Evolutionary conservation across 2,888 invertebrate species (phyloP).

Genomic region (Polydrusus pterygomalis): DNA sequence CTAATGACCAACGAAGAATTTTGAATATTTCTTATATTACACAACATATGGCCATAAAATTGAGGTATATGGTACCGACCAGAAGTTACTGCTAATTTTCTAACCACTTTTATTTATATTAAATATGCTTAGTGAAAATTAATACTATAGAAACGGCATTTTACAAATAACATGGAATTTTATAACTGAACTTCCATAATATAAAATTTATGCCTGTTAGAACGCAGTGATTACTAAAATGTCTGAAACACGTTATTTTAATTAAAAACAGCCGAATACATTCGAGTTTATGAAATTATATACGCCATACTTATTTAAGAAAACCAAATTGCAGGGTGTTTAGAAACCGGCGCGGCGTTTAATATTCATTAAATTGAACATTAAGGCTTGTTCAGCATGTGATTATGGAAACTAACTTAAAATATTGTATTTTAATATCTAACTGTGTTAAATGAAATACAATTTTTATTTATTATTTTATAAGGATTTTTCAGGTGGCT

Average conservation of each 20-base stretch:
- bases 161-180: slow-evolving; percentile 29
- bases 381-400: background rate
- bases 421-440: too few species aligned
- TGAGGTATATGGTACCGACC: slow-evolving; percentile 3
- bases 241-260: slow-evolving; percentile 29
- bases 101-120: slow-evolving; percentile 3
- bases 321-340: slow-evolving; percentile 25
- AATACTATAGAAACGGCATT: background rate
- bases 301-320: slow-evolving; percentile 25
- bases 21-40: slow-evolving; percentile 21
- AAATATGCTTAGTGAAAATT: slow-evolving; percentile 13
- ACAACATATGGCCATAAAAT: slow-evolving; percentile 28
- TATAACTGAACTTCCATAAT: slow-evolving; percentile 28
- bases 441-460: too few species aligned
- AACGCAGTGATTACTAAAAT: slow-evolving; percentile 24
- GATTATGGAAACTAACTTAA: too few species aligned
- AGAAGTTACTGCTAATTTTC: slow-evolving; percentile 6
- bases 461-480: too few species aligned
- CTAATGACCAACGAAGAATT: slow-evolving; percentile 27
- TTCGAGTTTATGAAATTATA: slow-evolving; percentile 23
- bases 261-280: slow-evolving; percentile 26
- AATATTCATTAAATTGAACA: slow-evolving; percentile 20
- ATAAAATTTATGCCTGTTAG: slow-evolving; percentile 14
- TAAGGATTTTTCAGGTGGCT: too few species aligned
- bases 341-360: slow-evolving; percentile 9